Percentiles rank a stretch among this genome's conserved stretches.
Conservation (phyloP, 2,888 invertebrate species). For the Anarsia innoxiella region DNA sequence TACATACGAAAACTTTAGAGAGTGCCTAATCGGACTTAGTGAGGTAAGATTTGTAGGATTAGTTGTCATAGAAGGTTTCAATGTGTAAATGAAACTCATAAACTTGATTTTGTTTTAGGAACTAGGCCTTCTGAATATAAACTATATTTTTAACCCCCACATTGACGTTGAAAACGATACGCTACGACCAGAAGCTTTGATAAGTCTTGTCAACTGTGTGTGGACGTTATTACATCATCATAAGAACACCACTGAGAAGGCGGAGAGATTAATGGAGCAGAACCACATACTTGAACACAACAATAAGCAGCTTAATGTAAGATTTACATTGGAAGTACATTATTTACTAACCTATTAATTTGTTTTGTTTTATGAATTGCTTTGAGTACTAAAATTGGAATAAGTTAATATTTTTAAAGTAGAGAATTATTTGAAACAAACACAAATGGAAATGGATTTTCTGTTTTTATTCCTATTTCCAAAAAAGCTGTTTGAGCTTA, state of each 20-base stretch:
- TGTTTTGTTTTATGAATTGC: no score
- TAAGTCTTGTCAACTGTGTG: constrained; percentile 52
- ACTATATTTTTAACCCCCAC: constrained; percentile 58
- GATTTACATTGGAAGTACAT: no score
- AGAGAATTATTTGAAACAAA: no score
- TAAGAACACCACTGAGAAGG: constrained; percentile 47
- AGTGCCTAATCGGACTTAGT: constrained; percentile 57
- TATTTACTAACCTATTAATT: no score
- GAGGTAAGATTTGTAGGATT: constrained; percentile 37
- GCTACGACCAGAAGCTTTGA: constrained; percentile 41
- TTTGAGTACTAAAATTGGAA: no score
- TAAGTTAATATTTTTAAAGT: no score
- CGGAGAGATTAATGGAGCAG: constrained; percentile 43
- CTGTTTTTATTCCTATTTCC: no score
- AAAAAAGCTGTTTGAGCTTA: no score
- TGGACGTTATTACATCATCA: constrained; percentile 53
- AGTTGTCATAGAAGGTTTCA: no score
- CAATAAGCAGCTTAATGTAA: constrained; percentile 58
- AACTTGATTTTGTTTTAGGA: constrained; percentile 49
- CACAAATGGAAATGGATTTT: no score
- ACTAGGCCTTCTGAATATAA: constrained; percentile 50
- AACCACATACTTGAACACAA: constrained; percentile 52
- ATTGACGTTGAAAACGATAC: constrained; percentile 39
- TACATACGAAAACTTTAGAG: constrained; percentile 47
- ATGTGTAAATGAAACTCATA: no score